phyloP scores from a whole-genome alignment of 2,888 invertebrate species.

The Diarsia brunnea region DNA sequence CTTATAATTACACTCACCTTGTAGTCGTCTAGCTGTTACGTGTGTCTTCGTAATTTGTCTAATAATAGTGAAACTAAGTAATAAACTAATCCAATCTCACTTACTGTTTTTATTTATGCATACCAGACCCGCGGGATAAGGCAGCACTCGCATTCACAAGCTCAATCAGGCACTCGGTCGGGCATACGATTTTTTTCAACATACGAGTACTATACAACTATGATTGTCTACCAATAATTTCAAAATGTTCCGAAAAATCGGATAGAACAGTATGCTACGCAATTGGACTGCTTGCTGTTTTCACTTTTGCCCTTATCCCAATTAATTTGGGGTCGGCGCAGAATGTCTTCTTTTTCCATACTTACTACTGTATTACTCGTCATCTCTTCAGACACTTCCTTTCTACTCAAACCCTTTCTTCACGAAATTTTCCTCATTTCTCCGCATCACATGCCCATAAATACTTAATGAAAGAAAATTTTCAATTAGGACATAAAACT shows the following conservation, averaged over 20 bases:
- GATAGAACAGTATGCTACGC: neutral
- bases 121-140: neutral
- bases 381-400: no score
- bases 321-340: no score
- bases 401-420: no score
- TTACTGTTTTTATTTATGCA: neutral
- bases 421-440: no score
- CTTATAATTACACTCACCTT: constrained; percentile 62
- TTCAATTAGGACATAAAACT: neutral
- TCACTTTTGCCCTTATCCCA: no score
- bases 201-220: neutral
- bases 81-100: constrained; percentile 8
- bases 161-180: neutral
- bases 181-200: neutral
- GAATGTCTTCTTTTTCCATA: no score
- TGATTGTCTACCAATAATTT: neutral
- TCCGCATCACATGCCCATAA: no score
- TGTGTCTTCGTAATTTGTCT: constrained; percentile 24
- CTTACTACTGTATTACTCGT: no score
- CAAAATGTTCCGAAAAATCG: neutral
- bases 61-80: constrained; percentile 11
- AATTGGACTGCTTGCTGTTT: neutral
- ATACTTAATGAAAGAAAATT: neutral
- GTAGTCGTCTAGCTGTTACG: constrained; percentile 18
- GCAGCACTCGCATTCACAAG: neutral